These are phyloP conservation scores for Cavia aperea DNA, from an alignment of 2,113 vertebrate species.

Conservation along the genomic window DNA sequence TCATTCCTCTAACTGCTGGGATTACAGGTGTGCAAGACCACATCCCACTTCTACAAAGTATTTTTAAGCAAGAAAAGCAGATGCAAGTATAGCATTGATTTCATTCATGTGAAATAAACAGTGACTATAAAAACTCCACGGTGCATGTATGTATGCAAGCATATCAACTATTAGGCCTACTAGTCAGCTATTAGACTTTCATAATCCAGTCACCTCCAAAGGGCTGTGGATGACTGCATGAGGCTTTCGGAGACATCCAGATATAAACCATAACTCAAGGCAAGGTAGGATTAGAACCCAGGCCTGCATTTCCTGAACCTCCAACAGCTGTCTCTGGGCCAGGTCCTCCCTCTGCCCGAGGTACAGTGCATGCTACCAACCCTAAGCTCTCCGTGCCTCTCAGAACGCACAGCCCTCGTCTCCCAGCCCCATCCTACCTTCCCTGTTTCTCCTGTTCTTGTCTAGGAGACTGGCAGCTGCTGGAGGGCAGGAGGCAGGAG, in stretches of 20 bases:
- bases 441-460: fast-evolving
- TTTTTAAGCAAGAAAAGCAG: neutral
- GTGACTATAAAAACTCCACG: neutral
- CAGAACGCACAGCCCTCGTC: neutral
- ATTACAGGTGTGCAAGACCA: neutral
- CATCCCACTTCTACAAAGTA: neutral
- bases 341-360: neutral
- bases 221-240: neutral
- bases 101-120: constrained; percentile 10
- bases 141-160: neutral
- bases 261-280: neutral
- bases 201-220: neutral
- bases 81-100: neutral
- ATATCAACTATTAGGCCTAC: neutral
- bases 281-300: neutral
- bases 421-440: neutral
- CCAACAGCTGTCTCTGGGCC: neutral
- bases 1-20: neutral
- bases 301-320: neutral
- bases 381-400: neutral
- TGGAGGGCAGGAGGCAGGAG: neutral
- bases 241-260: neutral
- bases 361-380: neutral
- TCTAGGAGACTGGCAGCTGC: neutral
- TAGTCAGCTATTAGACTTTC: neutral